Conservation (phyloP, 2,888 invertebrate species). For the Papilio gigon region DNA sequence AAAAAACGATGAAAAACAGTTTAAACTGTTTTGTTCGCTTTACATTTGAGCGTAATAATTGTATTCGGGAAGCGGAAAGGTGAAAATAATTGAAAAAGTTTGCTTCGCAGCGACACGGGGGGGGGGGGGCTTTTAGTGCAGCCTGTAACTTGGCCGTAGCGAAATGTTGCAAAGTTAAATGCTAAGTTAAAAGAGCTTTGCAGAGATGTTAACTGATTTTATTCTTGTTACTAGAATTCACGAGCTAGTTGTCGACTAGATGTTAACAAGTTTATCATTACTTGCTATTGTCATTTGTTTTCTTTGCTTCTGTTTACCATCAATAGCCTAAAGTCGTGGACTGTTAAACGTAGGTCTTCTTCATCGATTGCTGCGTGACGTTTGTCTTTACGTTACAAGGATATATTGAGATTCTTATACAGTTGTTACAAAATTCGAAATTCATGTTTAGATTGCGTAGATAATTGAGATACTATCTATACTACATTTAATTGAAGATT, state of each 20-base stretch:
- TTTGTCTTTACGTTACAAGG: too few relatives aligned
- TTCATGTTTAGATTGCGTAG: too few relatives aligned
- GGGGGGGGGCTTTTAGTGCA: conserved; percentile 8
- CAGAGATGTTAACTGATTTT: conserved; percentile 20
- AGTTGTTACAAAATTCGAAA: too few relatives aligned
- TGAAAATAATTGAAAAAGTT: conserved; percentile 38
- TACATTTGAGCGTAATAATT: conserved; percentile 24
- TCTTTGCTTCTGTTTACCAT: too few relatives aligned
- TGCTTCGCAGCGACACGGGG: conserved; percentile 23
- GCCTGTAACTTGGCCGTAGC: conserved; percentile 20
- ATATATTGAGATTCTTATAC: too few relatives aligned
- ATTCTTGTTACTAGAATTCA: conserved; percentile 7
- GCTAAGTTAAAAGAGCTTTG: conserved; percentile 24
- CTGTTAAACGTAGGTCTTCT: too few relatives aligned
- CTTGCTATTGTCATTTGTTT: too few relatives aligned
- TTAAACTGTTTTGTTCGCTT: conserved; percentile 18
- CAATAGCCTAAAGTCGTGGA: too few relatives aligned
- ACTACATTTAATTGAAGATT: too few relatives aligned
- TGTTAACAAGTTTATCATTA: not conserved
- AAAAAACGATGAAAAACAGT: conserved; percentile 10
- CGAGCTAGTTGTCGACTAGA: not conserved
- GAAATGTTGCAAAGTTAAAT: conserved; percentile 23
- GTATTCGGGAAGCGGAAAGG: conserved; percentile 30
- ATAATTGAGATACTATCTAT: too few relatives aligned
- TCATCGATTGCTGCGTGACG: too few relatives aligned